A percentile compares a stretch with the other conserved stretches of the same genome.
These are phyloP conservation scores for Drosophila kokeensis DNA, from an alignment of 2,888 invertebrate genomes.

Conservation along the genomic window DNA sequence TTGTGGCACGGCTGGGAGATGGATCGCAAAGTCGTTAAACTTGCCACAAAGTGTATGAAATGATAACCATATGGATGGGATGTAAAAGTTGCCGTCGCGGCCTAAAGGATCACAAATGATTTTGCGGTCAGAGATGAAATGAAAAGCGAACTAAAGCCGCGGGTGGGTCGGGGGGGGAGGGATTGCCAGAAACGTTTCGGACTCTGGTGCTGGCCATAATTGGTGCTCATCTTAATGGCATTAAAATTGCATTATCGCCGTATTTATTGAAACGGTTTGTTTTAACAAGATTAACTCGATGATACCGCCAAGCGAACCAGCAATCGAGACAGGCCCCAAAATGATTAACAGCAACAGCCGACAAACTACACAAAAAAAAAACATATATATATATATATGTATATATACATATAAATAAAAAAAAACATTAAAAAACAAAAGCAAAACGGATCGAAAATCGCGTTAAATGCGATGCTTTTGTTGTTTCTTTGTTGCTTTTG, in stretches of 20 bases:
- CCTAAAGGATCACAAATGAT: slow-evolving; percentile 74
- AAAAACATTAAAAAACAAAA: slow-evolving; percentile 10
- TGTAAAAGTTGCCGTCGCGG: slow-evolving; percentile 66
- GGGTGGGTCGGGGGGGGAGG: neutral
- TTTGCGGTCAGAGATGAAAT: slow-evolving; percentile 77
- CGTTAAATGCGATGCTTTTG: slow-evolving; percentile 57
- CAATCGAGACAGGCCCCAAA: slow-evolving; percentile 65
- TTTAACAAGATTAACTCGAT: slow-evolving; percentile 78
- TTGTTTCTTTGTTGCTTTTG: slow-evolving; percentile 26
- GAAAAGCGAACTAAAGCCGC: slow-evolving; percentile 36
- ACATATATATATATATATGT: neutral
- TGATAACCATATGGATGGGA: slow-evolving; percentile 65
- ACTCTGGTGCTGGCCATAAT: slow-evolving; percentile 78
- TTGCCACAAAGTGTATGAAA: slow-evolving; percentile 16
- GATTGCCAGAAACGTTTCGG: slow-evolving; percentile 32
- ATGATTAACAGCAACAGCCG: slow-evolving; percentile 73
- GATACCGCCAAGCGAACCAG: slow-evolving; percentile 59
- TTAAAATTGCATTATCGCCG: slow-evolving; percentile 84
- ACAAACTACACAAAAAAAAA: slow-evolving; percentile 35
- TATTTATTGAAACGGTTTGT: slow-evolving; percentile 83
- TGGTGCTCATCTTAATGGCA: slow-evolving; percentile 84
- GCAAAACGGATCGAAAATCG: slow-evolving; percentile 52
- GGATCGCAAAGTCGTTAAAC: neutral
- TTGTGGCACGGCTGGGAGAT: neutral
- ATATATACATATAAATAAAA: neutral